These are phyloP conservation scores for Babylonia areolata DNA, from an alignment of 1,140 invertebrate genomes.

Conservation along the genomic window DNA sequence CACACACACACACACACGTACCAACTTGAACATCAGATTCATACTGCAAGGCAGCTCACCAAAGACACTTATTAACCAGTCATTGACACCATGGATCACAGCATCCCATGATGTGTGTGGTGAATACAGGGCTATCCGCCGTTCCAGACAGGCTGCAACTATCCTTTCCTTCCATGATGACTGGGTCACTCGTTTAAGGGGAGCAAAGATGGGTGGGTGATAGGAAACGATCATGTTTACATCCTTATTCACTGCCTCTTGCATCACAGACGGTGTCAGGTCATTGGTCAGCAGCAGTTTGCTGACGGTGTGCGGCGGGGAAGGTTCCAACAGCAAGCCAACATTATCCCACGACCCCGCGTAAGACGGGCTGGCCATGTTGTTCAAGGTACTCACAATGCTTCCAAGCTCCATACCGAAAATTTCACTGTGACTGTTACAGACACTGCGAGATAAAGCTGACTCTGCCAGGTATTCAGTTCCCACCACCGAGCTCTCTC, in stretches of 20 bases:
- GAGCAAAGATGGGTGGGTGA: conserved; percentile 94
- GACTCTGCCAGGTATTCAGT: not conserved
- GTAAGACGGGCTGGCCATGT: conserved; percentile 64
- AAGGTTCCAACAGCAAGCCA: conserved; percentile 91
- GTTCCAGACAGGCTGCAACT: conserved; percentile 87
- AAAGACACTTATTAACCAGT: conserved; percentile 91
- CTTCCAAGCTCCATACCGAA: conserved; percentile 14
- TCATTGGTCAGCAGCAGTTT: conserved; percentile 95
- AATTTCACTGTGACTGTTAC: not conserved
- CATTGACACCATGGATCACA: conserved; percentile 89
- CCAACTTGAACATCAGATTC: too few species aligned
- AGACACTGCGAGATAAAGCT: not conserved
- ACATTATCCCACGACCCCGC: conserved; percentile 97
- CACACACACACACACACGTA: conserved; percentile 2
- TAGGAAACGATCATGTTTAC: conserved; percentile 93
- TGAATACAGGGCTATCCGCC: conserved; percentile 92
- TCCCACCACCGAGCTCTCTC: too few species aligned
- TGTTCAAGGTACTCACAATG: conserved; percentile 1
- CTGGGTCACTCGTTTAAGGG: conserved; percentile 86
- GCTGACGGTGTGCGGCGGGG: conserved; percentile 72
- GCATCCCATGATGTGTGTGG: conserved; percentile 95
- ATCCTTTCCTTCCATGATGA: conserved; percentile 88
- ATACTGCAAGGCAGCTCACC: conserved; percentile 72
- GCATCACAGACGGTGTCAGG: conserved; percentile 87
- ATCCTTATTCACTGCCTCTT: conserved; percentile 84